Evolutionary conservation across 2,113 vertebrate species (phyloP).

Genomic region (Pelecanoides urinatrix): DNA sequence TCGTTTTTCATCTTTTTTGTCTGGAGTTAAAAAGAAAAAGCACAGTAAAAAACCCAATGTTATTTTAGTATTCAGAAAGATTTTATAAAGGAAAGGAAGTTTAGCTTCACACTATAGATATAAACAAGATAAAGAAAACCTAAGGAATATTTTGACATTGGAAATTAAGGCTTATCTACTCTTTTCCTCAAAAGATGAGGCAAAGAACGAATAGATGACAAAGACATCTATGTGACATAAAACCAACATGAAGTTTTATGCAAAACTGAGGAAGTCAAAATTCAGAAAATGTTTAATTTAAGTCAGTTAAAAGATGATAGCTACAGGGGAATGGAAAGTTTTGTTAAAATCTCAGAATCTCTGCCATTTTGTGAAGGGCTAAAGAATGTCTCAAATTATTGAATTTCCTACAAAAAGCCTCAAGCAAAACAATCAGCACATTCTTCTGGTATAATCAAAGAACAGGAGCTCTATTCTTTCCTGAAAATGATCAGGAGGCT

Average conservation of each 20-base stretch:
- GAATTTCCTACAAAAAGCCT: background rate
- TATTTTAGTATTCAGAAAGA: background rate
- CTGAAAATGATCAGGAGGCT: background rate
- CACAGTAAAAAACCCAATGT: accelerated
- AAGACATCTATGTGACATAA: accelerated
- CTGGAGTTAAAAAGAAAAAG: slow-evolving; percentile 62
- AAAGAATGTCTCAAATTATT: background rate
- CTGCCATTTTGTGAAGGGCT: background rate
- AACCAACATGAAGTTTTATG: background rate
- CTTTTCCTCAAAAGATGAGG: background rate
- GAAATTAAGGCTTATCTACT: background rate
- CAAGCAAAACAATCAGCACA: background rate
- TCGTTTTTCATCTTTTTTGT: slow-evolving; percentile 96
- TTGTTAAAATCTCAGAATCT: background rate
- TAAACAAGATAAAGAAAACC: background rate
- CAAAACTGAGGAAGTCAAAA: background rate
- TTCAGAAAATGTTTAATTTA: background rate
- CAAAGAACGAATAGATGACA: background rate
- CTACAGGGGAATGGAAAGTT: background rate
- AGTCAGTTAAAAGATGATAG: background rate
- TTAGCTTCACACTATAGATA: accelerated
- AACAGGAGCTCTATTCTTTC: background rate
- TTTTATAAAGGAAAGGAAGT: background rate
- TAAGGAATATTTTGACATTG: background rate
- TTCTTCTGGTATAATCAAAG: background rate